Evolutionary conservation across 2,888 invertebrate genomes (phyloP).

Genomic region (Sisyra nigra): DNA sequence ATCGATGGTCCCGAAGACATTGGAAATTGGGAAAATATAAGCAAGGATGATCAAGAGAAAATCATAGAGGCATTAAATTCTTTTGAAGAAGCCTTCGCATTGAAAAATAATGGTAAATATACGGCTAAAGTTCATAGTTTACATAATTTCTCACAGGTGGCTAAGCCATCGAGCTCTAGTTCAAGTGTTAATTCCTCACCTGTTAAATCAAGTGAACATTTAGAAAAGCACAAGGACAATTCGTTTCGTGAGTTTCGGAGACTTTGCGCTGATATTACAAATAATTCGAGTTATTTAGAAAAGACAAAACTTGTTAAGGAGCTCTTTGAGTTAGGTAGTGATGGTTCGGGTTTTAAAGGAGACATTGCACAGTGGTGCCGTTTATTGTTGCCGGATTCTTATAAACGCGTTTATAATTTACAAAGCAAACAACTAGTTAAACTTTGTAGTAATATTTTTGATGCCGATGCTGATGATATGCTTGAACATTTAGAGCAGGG

Average conservation of each 20-base stretch:
- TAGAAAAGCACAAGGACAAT: conserved; percentile 39
- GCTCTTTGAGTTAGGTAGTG: conserved; percentile 44
- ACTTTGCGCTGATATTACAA: conserved; percentile 62
- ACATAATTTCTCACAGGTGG: no score
- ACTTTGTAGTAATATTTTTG: conserved; percentile 68
- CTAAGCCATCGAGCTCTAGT: background rate
- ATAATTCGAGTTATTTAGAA: conserved; percentile 60
- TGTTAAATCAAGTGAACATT: conserved; percentile 14
- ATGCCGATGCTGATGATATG: conserved; percentile 62
- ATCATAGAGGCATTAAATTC: conserved; percentile 47
- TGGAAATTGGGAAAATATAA: conserved; percentile 54
- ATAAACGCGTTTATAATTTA: conserved; percentile 77
- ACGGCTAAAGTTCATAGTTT: conserved; percentile 11
- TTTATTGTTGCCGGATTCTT: conserved; percentile 64
- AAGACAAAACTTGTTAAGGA: conserved; percentile 60
- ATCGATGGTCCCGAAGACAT: conserved; percentile 66
- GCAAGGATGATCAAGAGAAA: conserved; percentile 46
- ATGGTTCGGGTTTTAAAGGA: conserved; percentile 52
- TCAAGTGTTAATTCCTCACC: background rate
- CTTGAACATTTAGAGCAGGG: conserved; percentile 73
- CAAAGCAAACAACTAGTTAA: conserved; percentile 86
- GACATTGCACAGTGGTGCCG: conserved; percentile 68
- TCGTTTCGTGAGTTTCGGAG: conserved; percentile 60
- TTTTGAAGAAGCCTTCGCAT: conserved; percentile 35
- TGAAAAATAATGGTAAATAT: conserved; percentile 34